A percentile compares a stretch with the other conserved stretches of the same genome.
These are phyloP conservation scores for Solen grandis DNA, from an alignment of 1,140 invertebrate genomes.

Conservation along the genomic window DNA sequence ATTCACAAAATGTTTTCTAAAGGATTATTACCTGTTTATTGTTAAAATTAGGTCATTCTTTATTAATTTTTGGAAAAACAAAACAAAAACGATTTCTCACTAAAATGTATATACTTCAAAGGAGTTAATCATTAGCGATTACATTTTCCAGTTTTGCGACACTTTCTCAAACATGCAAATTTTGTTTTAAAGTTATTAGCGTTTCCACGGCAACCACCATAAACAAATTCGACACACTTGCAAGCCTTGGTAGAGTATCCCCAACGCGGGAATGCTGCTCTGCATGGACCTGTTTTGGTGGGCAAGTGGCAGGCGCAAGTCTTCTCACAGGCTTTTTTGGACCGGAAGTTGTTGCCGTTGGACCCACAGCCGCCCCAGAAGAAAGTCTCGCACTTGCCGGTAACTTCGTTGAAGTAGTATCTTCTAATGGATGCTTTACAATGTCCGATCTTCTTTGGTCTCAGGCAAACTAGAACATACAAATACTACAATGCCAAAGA, in stretches of 20 bases:
- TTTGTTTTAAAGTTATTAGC: conserved; percentile 60
- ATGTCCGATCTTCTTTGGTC: conserved; percentile 62
- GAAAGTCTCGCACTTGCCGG: conserved; percentile 78
- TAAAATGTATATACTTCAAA: too few relatives aligned
- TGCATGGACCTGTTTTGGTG: conserved; percentile 65
- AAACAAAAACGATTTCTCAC: too few relatives aligned
- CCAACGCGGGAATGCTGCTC: conserved; percentile 71
- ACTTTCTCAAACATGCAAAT: not conserved
- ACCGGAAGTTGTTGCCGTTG: conserved; percentile 79
- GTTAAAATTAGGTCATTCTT: too few relatives aligned
- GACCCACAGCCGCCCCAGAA: conserved; percentile 77
- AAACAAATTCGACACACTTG: conserved; percentile 78
- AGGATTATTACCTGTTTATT: too few relatives aligned
- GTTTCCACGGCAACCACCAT: conserved; percentile 91
- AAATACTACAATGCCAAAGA: too few relatives aligned
- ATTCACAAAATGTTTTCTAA: too few relatives aligned
- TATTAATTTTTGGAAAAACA: too few relatives aligned
- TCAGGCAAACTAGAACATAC: too few relatives aligned
- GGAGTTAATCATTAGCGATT: too few relatives aligned
- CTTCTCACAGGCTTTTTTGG: not conserved
- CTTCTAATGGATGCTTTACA: conserved; percentile 69
- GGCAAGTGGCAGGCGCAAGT: conserved; percentile 58
- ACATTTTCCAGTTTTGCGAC: too few relatives aligned
- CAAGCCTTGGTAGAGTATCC: conserved; percentile 77
- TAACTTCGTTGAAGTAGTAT: conserved; percentile 78